Base-by-base conservation (phyloP, 2,888 invertebrate species). In the Argynnis bischoffii region DNA sequence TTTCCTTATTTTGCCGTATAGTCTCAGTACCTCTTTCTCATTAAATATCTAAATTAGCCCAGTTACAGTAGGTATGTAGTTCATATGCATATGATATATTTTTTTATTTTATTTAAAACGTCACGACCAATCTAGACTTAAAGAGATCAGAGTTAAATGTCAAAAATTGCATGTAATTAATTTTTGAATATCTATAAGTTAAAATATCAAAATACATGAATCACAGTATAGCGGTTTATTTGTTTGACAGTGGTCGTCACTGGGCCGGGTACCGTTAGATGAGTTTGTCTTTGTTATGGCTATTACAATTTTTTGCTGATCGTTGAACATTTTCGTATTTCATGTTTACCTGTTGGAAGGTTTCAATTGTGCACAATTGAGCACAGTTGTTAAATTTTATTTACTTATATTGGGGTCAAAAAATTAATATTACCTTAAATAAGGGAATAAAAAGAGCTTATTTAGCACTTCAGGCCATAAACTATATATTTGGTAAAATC, bases 221-320 rank as follows among this genome's bases (percentile, higher is more conserved):
- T 59, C 63, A 18, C 50, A 21, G 41, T 55, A 31, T 56, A 72
- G 63, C 70, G 69, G 69, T 67, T 56, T 60, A 50, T 68, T 65
- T 70, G 56, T 69, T 73, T 73, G 69, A 64, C 71, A 66, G 51
- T 51, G 61, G 53, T 67, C 64, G 31, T 69, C 63, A 55, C 31
- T 55, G 67, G 66, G 59, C 13, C 53, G 14, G 21, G 66, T 72
- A 48, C 72, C 70, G 73, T 74, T 74, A 69, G 18, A 47, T 55
- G 50, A 18, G 16, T 48, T 63, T 67, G 67, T 63, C 68, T 60
- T 67, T 66, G 69, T 68, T 64, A 63, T 15, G 11, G 48, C 53
- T 60, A 68, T 70, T 64, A 54, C 50, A 26, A 63, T 59, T 65
- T 69, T 69, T 70, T 16, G 18, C 50, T 41, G 11, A 14, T 41